Conservation (phyloP, 2,888 invertebrate genomes). For the Pachliopta kotzebuea region DNA sequence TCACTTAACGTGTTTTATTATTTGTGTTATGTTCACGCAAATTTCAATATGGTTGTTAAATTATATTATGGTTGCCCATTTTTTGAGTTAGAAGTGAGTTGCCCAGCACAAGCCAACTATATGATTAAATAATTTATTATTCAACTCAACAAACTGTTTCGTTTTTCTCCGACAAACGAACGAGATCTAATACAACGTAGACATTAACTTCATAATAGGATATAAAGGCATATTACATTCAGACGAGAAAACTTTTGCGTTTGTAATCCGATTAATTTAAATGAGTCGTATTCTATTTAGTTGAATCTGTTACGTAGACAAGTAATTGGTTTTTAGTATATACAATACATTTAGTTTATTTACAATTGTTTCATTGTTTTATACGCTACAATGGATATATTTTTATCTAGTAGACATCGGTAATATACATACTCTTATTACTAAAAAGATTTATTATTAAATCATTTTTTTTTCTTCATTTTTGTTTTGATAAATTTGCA, state of each 20-base stretch:
- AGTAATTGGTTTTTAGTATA: background rate
- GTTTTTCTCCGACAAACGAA: slow-evolving; percentile 72
- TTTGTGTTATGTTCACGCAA: background rate
- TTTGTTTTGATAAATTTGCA: slow-evolving; percentile 14
- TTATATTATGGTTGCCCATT: slow-evolving; percentile 71
- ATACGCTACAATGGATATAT: too few relatives aligned
- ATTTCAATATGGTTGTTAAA: background rate
- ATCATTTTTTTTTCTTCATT: background rate
- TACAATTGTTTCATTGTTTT: too few relatives aligned
- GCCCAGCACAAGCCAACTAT: slow-evolving; percentile 72
- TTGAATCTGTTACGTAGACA: slow-evolving; percentile 25
- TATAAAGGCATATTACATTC: slow-evolving; percentile 32
- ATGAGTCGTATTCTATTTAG: slow-evolving; percentile 28
- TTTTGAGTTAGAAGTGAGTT: slow-evolving; percentile 67
- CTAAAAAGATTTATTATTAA: background rate
- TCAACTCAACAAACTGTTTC: slow-evolving; percentile 77
- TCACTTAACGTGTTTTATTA: too few relatives aligned
- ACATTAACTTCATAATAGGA: slow-evolving; percentile 32
- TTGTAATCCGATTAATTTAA: slow-evolving; percentile 27
- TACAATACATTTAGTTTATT: too few relatives aligned
- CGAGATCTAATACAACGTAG: slow-evolving; percentile 32
- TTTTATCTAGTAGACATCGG: background rate
- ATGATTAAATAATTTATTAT: slow-evolving; percentile 81
- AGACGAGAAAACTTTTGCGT: slow-evolving; percentile 21
- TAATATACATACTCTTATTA: background rate